phyloP scores from a whole-genome alignment of 2,113 vertebrate species.

The Dryoscopus gambensis region DNA sequence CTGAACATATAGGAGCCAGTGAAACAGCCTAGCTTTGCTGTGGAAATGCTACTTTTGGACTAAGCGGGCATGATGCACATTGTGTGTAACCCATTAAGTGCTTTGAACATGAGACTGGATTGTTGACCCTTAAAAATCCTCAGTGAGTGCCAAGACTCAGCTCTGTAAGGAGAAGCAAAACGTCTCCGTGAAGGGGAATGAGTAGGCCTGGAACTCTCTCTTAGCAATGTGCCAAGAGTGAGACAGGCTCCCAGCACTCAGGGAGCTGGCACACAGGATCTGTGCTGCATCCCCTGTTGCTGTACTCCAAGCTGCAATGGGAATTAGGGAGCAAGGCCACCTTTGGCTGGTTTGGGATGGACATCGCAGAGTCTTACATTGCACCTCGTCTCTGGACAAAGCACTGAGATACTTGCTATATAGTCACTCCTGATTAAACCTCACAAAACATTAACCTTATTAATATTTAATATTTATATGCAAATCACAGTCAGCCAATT shows the following conservation, averaged over 20 bases:
- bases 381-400: neutral
- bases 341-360: neutral
- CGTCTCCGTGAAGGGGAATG: fast-evolving
- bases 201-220: neutral
- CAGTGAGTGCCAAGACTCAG: neutral
- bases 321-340: neutral
- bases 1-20: neutral
- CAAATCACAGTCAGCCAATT: neutral
- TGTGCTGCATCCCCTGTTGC: neutral
- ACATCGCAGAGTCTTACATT: neutral
- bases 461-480: slow-evolving; percentile 29
- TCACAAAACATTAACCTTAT: neutral
- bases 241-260: neutral
- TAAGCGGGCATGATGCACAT: neutral
- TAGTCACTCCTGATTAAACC: neutral
- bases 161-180: neutral
- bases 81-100: neutral
- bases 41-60: neutral
- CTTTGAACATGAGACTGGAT: neutral
- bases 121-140: neutral
- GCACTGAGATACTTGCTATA: neutral
- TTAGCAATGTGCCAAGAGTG: neutral
- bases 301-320: neutral
- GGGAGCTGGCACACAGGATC: neutral
- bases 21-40: neutral